These are phyloP conservation scores for Carabus problematicus DNA, from an alignment of 2,888 invertebrate species.

Conservation along the genomic window DNA sequence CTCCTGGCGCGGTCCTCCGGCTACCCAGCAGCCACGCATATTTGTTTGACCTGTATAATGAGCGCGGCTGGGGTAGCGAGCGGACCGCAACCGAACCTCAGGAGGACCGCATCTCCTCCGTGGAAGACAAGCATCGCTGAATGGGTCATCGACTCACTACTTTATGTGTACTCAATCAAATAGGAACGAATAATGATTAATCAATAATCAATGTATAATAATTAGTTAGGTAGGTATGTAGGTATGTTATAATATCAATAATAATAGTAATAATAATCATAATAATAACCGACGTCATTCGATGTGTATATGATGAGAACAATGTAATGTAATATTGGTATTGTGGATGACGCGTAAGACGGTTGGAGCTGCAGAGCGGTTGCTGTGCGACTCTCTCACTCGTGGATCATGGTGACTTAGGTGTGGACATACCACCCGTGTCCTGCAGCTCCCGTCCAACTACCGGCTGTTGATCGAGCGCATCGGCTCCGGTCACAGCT, in stretches of 20 bases:
- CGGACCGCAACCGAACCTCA: constrained; percentile 18
- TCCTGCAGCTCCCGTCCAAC: constrained; percentile 27
- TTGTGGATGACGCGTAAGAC: constrained; percentile 11
- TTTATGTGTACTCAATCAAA: constrained; percentile 16
- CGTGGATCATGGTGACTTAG: constrained; percentile 54
- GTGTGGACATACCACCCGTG: constrained; percentile 49
- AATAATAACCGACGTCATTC: constrained; percentile 38
- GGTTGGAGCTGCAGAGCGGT: constrained; percentile 1
- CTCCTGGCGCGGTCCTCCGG: constrained; percentile 19
- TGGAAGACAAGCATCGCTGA: constrained; percentile 61
- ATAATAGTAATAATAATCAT: constrained; percentile 1
- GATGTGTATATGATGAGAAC: constrained; percentile 27
- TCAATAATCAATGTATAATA: constrained; percentile 15
- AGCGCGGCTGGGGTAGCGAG: neutral
- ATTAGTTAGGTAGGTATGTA: neutral
- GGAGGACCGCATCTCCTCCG: constrained; percentile 49
- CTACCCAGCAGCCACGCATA: constrained; percentile 3
- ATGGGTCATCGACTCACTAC: constrained; percentile 46
- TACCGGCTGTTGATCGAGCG: constrained; percentile 56
- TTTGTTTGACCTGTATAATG: constrained; percentile 25
- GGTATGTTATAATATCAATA: neutral
- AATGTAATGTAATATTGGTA: neutral
- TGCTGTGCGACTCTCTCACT: constrained; percentile 24
- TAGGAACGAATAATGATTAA: constrained; percentile 15
- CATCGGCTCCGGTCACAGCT: constrained; percentile 65